Evolutionary conservation across 2,888 invertebrate genomes (phyloP).

Genomic region (Diarsia mendica): DNA sequence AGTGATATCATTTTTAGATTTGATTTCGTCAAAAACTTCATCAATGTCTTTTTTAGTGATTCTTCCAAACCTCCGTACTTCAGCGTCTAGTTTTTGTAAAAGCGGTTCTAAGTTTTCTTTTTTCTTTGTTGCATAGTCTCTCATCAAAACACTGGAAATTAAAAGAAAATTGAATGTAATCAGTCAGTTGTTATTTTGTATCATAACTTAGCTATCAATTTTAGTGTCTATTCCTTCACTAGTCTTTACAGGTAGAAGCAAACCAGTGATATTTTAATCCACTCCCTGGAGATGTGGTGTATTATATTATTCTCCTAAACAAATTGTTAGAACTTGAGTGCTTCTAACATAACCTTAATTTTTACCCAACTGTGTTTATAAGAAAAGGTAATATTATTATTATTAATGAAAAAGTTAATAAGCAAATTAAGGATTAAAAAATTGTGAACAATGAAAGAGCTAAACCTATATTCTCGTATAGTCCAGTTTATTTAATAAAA

Average conservation of each 20-base stretch:
- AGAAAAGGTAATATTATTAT: background rate
- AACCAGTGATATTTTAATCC: background rate
- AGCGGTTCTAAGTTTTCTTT: conserved; percentile 92
- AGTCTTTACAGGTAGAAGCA: background rate
- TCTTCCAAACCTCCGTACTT: conserved; percentile 93
- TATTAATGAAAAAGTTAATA: background rate
- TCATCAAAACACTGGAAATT: conserved; percentile 89
- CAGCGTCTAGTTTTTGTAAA: conserved; percentile 91
- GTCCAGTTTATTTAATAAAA: background rate
- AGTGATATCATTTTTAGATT: conserved; percentile 92
- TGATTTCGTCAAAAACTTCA: conserved; percentile 94
- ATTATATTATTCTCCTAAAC: background rate
- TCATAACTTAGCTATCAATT: background rate
- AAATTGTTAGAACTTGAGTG: background rate
- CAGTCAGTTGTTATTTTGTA: background rate
- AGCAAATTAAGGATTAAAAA: background rate
- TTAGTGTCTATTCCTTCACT: background rate
- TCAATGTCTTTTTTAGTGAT: conserved; percentile 94
- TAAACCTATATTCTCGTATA: background rate
- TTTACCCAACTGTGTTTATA: background rate
- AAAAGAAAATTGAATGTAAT: conserved; percentile 17
- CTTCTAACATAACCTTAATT: background rate
- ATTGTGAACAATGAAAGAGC: background rate
- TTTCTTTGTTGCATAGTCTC: conserved; percentile 90
- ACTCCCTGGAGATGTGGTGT: too few relatives aligned